A percentile compares a stretch with the other conserved stretches of the same genome.
Conservation (phyloP, 1,140 invertebrate species). For the Pemphigus obesinymphae region DNA sequence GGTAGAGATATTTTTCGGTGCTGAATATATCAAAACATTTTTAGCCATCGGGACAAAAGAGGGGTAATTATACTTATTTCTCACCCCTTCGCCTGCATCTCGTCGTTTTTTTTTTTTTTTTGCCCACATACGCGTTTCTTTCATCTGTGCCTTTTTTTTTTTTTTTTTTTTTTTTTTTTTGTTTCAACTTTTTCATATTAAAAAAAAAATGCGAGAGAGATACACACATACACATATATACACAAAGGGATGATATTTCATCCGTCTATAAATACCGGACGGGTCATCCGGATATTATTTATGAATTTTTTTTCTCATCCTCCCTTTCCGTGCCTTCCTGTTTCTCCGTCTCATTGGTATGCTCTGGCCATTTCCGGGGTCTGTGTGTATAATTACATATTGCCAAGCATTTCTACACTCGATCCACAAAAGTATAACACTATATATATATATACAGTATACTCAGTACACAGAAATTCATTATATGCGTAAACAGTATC, state of each 20-base stretch:
- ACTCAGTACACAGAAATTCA: too few species aligned
- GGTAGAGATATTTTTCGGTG: slow-evolving; percentile 41
- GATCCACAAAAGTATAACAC: neutral
- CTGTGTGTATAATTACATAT: slow-evolving; percentile 31
- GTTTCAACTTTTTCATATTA: slow-evolving; percentile 41
- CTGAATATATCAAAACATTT: slow-evolving; percentile 42
- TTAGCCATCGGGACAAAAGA: slow-evolving; percentile 41
- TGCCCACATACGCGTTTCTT: slow-evolving; percentile 40
- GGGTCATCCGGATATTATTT: slow-evolving; percentile 41
- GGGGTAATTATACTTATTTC: slow-evolving; percentile 42
- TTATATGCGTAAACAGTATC: too few species aligned
- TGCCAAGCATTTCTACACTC: neutral
- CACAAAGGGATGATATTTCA: slow-evolving; percentile 41
- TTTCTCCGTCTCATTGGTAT: slow-evolving; percentile 39
- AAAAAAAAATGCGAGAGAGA: slow-evolving; percentile 35
- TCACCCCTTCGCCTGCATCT: slow-evolving; percentile 28
- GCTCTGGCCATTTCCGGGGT: slow-evolving; percentile 2
- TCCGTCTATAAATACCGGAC: slow-evolving; percentile 42
- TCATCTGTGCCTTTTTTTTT: slow-evolving; percentile 38
- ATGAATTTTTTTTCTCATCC: slow-evolving; percentile 32
- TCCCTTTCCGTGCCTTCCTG: slow-evolving; percentile 18
- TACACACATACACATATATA: neutral
- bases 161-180: slow-evolving; percentile 38
- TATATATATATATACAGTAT: neutral
- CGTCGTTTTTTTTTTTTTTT: slow-evolving; percentile 34